Percentiles rank a stretch among this genome's conserved stretches.
phyloP scores from a whole-genome alignment of 2,888 invertebrate species.

The Imbricaverruca yamaguchii region DNA sequence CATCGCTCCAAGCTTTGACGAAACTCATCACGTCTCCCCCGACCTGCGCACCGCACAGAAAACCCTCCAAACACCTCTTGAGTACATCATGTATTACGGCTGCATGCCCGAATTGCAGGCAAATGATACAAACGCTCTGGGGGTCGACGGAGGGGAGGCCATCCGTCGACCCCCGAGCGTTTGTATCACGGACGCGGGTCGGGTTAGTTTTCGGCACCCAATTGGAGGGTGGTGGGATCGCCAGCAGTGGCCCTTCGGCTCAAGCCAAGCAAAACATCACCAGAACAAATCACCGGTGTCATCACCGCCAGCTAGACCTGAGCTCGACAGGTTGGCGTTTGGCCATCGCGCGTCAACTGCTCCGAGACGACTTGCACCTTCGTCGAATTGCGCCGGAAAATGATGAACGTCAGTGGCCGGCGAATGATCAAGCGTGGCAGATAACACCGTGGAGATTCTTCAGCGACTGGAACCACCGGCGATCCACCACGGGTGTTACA shows the following conservation, averaged over 20 bases:
- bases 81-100: no score
- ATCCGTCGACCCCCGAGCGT: no score
- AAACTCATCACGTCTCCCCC: no score
- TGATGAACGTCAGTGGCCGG: neutral
- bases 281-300: neutral
- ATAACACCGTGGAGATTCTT: neutral
- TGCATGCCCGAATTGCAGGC: no score
- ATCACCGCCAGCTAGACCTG: neutral
- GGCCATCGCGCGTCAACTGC: neutral
- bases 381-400: neutral
- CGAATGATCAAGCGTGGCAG: neutral
- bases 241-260: neutral
- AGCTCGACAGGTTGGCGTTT: neutral
- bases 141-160: no score
- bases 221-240: neutral
- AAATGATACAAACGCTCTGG: no score
- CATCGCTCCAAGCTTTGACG: no score
- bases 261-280: neutral
- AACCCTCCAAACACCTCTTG: no score
- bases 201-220: no score
- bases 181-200: no score
- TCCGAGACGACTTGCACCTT: neutral
- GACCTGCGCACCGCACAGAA: no score
- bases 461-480: neutral
- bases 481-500: neutral